A percentile compares a stretch with the other conserved stretches of the same genome.
Conservation (phyloP, 2,888 invertebrate genomes). For the Ischnura elegans region DNA sequence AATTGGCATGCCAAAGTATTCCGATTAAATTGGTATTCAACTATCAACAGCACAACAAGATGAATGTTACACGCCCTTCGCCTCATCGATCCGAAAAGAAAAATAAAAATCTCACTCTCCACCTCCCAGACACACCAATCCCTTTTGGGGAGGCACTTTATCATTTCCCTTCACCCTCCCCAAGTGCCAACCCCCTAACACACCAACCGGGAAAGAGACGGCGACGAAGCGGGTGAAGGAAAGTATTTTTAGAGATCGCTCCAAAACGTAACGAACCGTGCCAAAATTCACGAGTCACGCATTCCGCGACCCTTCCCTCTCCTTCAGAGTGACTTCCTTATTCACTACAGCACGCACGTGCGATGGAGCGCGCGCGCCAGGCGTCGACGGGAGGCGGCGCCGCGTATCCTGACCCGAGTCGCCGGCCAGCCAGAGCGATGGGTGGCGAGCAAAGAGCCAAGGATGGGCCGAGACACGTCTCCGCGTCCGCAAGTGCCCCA, state of each 20-base stretch:
- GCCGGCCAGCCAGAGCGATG: slow-evolving; percentile 5
- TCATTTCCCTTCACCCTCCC: not conserved
- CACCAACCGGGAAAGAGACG: too few species aligned
- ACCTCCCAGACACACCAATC: not conserved
- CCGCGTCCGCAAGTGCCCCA: not conserved
- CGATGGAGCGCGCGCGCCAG: too few species aligned
- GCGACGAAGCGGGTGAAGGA: not conserved
- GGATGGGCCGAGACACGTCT: not conserved
- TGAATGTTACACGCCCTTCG: not conserved
- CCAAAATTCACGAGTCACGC: slow-evolving; percentile 36
- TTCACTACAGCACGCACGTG: slow-evolving; percentile 40
- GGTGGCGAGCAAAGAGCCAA: not conserved
- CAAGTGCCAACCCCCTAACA: not conserved
- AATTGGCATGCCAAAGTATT: too few species aligned
- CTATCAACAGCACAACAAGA: not conserved
- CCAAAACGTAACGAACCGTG: not conserved
- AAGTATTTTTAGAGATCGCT: slow-evolving; percentile 37
- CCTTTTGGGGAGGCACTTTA: not conserved
- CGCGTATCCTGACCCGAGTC: not conserved
- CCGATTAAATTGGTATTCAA: too few species aligned
- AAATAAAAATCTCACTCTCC: not conserved
- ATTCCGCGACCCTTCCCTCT: not conserved
- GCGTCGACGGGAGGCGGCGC: not conserved
- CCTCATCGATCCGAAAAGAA: not conserved
- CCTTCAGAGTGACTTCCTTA: not conserved